Evolutionary conservation across 2,797 vertebrate genomes (phyloP).

Genomic region (Cuniculus paca): DNA sequence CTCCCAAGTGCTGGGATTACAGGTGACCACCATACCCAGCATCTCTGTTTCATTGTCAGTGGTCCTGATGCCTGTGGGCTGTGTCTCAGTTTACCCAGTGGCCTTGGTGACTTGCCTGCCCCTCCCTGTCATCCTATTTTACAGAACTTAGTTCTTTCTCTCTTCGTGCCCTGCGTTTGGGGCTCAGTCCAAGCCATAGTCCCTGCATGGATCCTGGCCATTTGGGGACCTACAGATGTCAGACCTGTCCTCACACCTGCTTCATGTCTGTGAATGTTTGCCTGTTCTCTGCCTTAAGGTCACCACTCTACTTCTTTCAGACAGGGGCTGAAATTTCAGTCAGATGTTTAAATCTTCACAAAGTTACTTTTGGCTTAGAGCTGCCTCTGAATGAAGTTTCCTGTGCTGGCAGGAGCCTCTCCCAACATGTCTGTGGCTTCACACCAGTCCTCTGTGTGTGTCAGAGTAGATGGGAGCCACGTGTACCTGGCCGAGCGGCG

Average conservation of each 20-base stretch:
- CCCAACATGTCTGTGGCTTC: not conserved
- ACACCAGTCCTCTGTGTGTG: accelerated
- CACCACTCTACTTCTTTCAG: not conserved
- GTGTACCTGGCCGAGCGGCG: not conserved
- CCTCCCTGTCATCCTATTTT: accelerated
- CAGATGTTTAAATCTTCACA: not conserved
- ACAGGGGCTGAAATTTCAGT: not conserved
- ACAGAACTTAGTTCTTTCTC: not conserved
- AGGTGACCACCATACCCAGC: not conserved
- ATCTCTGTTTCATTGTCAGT: accelerated
- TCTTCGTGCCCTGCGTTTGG: accelerated
- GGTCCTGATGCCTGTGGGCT: not conserved
- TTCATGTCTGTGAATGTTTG: not conserved
- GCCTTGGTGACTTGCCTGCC: not conserved
- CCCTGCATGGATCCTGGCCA: not conserved
- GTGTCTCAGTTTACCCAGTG: accelerated
- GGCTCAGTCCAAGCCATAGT: not conserved
- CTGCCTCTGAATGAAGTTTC: not conserved
- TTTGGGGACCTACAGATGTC: not conserved
- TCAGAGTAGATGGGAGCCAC: not conserved
- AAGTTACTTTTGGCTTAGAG: not conserved
- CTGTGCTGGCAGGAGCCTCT: not conserved
- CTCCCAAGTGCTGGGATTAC: not conserved
- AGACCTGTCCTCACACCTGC: accelerated
- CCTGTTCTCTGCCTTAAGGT: not conserved